phyloP scores from a whole-genome alignment of 1,140 invertebrate genomes.

The Apis cerana region DNA sequence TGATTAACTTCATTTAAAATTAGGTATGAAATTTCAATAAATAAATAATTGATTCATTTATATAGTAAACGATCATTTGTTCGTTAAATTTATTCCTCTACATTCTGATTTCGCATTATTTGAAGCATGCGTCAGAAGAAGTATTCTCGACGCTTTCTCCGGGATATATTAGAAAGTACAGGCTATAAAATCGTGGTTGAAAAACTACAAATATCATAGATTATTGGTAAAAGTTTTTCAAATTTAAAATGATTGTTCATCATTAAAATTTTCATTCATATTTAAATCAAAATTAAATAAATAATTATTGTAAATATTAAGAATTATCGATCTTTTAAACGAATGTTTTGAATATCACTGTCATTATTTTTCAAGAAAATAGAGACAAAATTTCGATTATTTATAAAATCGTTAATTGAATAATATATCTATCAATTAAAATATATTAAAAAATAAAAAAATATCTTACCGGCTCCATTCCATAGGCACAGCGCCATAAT shows the following conservation, averaged over 20 bases:
- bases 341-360: background rate
- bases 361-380: background rate
- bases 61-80: background rate
- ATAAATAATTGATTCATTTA: background rate
- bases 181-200: slow-evolving; percentile 21
- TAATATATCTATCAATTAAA: background rate
- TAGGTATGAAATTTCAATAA: background rate
- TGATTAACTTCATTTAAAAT: background rate
- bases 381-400: background rate
- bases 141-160: slow-evolving; percentile 47
- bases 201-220: slow-evolving; percentile 16
- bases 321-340: background rate
- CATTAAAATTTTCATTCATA: background rate
- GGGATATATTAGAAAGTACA: slow-evolving; percentile 56
- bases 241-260: background rate
- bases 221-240: background rate
- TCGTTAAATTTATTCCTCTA: background rate
- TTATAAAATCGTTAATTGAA: too few relatives aligned
- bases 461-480: slow-evolving; percentile 64
- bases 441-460: background rate
- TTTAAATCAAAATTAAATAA: too few relatives aligned
- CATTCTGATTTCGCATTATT: slow-evolving; percentile 21
- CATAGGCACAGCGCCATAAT: slow-evolving; percentile 61
- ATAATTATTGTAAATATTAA: too few relatives aligned
- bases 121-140: slow-evolving; percentile 28